Evolutionary conservation across 2,797 vertebrate genomes (phyloP).

Genomic region (Cuniculus paca): DNA sequence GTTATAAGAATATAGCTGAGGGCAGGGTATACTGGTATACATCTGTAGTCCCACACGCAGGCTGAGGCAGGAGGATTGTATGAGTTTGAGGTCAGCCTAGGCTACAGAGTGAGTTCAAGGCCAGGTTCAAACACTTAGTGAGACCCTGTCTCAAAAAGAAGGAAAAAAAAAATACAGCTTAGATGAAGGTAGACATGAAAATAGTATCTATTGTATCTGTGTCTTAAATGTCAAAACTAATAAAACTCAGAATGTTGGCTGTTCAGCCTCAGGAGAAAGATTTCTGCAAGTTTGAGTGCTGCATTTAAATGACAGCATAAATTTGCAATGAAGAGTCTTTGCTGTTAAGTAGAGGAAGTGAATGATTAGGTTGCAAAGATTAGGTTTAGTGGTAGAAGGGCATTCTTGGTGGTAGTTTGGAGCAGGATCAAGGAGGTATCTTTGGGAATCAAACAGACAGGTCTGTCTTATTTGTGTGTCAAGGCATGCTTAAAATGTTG

Average conservation of each 20-base stretch:
- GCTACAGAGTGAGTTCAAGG: background rate
- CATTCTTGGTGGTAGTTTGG: background rate
- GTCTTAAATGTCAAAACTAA: background rate
- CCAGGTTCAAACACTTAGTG: too few relatives aligned
- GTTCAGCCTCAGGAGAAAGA: background rate
- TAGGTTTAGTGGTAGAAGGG: background rate
- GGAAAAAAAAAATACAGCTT: background rate
- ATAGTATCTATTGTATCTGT: background rate
- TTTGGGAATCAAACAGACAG: background rate
- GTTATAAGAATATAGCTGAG: background rate
- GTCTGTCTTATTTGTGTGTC: background rate
- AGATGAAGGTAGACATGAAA: conserved; percentile 1
- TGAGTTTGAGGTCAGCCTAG: background rate
- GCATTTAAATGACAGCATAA: conserved; percentile 20
- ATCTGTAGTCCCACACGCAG: too few relatives aligned
- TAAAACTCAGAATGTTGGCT: background rate
- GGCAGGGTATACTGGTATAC: too few relatives aligned
- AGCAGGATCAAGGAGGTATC: background rate
- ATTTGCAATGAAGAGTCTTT: conserved; percentile 6
- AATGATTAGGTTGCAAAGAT: background rate
- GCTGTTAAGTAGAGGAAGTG: background rate
- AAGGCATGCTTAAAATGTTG: background rate
- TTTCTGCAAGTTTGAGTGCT: background rate
- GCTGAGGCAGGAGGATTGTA: background rate
- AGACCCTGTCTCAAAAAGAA: too few relatives aligned